Evolutionary conservation across 2,797 vertebrate species (phyloP).

Genomic region (Geotria australis): DNA sequence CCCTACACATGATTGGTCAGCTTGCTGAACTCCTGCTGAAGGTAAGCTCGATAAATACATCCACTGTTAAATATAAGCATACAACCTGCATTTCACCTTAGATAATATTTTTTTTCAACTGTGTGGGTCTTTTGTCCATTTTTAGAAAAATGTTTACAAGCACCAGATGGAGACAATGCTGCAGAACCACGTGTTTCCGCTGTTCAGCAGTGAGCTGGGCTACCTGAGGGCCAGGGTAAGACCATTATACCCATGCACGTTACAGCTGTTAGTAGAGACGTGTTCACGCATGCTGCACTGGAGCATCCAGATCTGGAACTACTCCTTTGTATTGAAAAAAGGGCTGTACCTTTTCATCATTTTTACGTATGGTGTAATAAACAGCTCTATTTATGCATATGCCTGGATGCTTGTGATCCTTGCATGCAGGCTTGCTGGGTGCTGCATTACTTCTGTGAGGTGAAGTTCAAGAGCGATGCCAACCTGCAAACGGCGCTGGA

Average conservation of each 20-base stretch:
- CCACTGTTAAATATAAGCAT: not conserved
- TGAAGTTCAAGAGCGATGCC: constrained; percentile 93
- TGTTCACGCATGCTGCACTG: no score
- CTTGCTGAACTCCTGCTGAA: constrained; percentile 89
- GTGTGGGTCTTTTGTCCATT: not conserved
- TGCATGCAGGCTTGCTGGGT: constrained; percentile 69
- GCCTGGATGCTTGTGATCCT: no score
- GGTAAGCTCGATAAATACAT: constrained; percentile 15
- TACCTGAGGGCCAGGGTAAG: constrained; percentile 97
- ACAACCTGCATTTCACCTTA: not conserved
- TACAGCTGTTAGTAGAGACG: not conserved
- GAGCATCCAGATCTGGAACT: no score
- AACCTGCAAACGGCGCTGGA: constrained; percentile 83
- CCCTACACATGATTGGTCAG: constrained; percentile 94
- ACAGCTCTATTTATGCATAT: no score
- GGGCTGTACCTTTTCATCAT: no score
- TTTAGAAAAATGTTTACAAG: constrained; percentile 95
- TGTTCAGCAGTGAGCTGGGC: constrained; percentile 79
- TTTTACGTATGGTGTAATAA: no score
- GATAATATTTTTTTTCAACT: not conserved
- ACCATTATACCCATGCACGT: not conserved
- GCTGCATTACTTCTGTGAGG: constrained; percentile 96
- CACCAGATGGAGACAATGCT: constrained; percentile 99
- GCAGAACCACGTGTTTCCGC: constrained; percentile 85
- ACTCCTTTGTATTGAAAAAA: no score